A percentile compares a stretch with the other conserved stretches of the same genome.
phyloP scores from a whole-genome alignment of 2,888 invertebrate genomes.

The Orgyia antiqua region DNA sequence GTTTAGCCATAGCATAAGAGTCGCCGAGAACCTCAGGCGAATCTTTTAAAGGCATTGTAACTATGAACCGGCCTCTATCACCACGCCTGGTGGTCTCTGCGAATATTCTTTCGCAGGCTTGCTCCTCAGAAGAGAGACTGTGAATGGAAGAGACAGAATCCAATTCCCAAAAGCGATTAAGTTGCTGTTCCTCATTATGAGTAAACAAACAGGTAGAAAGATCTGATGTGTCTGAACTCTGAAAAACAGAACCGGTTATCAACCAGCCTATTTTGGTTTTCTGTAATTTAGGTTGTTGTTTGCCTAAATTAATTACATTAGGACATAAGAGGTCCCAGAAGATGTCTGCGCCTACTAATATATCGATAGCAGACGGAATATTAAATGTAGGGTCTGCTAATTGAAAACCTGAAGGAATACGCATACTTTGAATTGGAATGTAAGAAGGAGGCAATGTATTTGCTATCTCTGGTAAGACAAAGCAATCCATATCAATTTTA shows the following conservation, averaged over 20 bases:
- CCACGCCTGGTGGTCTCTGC: conserved; percentile 8
- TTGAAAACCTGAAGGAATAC: not conserved
- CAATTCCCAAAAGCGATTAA: conserved; percentile 17
- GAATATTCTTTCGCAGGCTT: conserved; percentile 7
- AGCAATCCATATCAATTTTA: conserved; percentile 16
- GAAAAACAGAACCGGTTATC: conserved; percentile 12
- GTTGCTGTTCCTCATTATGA: not conserved
- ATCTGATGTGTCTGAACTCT: not conserved
- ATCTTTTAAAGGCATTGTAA: conserved; percentile 18
- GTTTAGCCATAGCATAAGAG: conserved; percentile 18
- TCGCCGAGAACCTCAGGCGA: conserved; percentile 9
- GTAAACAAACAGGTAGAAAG: not conserved
- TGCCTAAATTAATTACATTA: conserved; percentile 15
- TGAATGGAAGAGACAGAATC: conserved; percentile 13
- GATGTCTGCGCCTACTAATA: conserved; percentile 18
- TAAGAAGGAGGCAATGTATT: not conserved
- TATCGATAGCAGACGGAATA: conserved; percentile 16
- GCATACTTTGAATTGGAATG: not conserved
- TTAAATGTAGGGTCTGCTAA: conserved; percentile 8
- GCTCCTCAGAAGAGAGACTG: conserved; percentile 11
- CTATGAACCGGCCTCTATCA: conserved; percentile 15
- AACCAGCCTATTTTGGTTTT: conserved; percentile 24
- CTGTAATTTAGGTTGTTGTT: conserved; percentile 15
- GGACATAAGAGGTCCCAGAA: conserved; percentile 17
- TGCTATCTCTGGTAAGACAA: conserved; percentile 8